Percentiles rank a stretch among this genome's conserved stretches.
phyloP scores from a whole-genome alignment of 1,140 invertebrate genomes.

The Acromyrmex echinatior region DNA sequence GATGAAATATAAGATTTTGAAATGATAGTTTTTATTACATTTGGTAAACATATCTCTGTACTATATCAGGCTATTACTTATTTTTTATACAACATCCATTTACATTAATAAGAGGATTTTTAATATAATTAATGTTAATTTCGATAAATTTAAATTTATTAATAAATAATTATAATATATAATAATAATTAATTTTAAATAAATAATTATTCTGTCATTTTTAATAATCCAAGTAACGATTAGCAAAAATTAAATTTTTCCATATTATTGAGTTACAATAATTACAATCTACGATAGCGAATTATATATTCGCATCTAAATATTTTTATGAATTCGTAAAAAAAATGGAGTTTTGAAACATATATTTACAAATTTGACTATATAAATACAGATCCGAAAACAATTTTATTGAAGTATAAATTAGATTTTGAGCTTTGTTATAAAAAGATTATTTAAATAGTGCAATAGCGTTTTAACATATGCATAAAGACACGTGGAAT shows the following conservation, averaged over 20 bases:
- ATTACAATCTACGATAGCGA: not conserved
- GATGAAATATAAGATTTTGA: not conserved
- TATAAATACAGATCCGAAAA: too few relatives aligned
- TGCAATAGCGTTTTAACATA: not conserved
- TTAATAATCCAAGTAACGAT: not conserved
- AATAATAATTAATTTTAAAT: not conserved
- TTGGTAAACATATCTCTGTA: not conserved
- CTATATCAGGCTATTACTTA: not conserved
- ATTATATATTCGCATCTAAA: not conserved
- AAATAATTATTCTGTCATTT: not conserved
- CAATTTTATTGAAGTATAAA: not conserved
- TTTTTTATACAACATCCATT: not conserved
- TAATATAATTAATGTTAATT: conserved; percentile 6
- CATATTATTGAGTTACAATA: not conserved
- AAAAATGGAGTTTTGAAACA: too few relatives aligned
- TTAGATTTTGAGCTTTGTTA: not conserved
- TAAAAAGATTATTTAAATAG: not conserved
- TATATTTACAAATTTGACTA: too few relatives aligned
- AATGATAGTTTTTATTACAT: not conserved
- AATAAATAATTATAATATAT: not conserved
- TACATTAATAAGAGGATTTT: not conserved
- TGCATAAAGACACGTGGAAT: not conserved
- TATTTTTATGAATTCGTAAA: too few relatives aligned
- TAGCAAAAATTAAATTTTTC: not conserved
- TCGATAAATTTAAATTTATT: not conserved